These are phyloP conservation scores for Phoxinus phoxinus DNA, from an alignment of 2,113 vertebrate species.

Conservation along the genomic window DNA sequence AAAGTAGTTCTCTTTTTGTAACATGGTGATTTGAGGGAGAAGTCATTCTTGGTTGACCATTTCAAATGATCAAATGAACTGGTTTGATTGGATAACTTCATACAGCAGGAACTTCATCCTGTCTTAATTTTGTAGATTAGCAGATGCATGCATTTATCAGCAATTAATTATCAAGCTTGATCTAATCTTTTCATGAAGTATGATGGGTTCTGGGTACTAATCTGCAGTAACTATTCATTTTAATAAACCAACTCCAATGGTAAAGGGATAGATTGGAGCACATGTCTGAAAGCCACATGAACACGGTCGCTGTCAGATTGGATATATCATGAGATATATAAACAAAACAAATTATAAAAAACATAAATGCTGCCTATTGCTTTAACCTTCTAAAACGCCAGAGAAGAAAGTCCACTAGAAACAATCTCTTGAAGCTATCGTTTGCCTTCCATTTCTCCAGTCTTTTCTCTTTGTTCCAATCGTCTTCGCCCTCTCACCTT, in stretches of 20 bases:
- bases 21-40: not conserved
- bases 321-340: too few species aligned
- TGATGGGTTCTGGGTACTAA: not conserved
- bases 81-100: not conserved
- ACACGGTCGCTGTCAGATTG: not conserved
- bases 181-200: not conserved
- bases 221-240: not conserved
- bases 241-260: not conserved
- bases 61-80: not conserved
- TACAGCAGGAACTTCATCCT: not conserved
- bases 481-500: constrained; percentile 47
- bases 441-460: constrained; percentile 43
- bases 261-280: not conserved
- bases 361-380: too few species aligned
- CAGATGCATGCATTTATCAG: not conserved
- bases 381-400: too few species aligned
- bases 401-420: not conserved
- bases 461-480: constrained; percentile 43
- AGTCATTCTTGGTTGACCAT: not conserved
- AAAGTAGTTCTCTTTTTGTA: not conserved
- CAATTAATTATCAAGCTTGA: not conserved
- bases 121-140: not conserved
- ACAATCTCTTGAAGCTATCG: not conserved
- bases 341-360: too few species aligned
- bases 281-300: not conserved